Evolutionary conservation across 35 echinoderm and acorn worm genomes (phyloP), one percentile per base, ranked within the genome.

Genomic region (Holothuria glaberrima): DNA sequence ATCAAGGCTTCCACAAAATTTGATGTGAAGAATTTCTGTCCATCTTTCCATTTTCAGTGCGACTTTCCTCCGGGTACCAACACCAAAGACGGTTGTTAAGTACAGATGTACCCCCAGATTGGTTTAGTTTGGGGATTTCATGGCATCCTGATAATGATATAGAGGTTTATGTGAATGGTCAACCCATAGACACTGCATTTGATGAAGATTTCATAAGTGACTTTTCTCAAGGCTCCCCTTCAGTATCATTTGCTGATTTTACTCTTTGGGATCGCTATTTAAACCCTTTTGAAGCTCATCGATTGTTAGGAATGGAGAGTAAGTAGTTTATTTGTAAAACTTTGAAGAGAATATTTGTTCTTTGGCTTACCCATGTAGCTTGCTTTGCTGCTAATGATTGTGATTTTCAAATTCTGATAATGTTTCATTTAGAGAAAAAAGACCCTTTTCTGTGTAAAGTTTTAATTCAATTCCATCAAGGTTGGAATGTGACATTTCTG

Each of bases 251-350:
- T 26, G 61, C 59, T 6, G 85, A 87, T 31, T 69, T 70, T 31
- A 70, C 85, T 26, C 2, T 92, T 19, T 92, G 82, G 82, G 58
- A 59, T 19, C 29, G 91, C 19, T 78, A 87, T 57, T 2, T 92
- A 16, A 48, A 92, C 28, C 25, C 63, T 12, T 86, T 92, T 92
- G 91, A 92, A 68, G 68, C 62, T 87, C 83, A 86, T 48, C 30
- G 54, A 21, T 87, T 92, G 18, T 71, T 92, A 31, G 84, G 91
- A 28, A 79, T 92, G 67, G 82, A 85, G 1, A 83, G 91, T 87
- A 68, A 87, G 83, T 28, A 58, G 4, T 26, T 57, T 50, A 1
- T 41, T 82, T 19, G 20, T 41, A 30, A 75, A 19, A 21, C 26
- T 75, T 75, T 9, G 5, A 32, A 30, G 71, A 30, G n/a, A n/a